Evolutionary conservation across 2,888 invertebrate genomes (phyloP).

Genomic region (Malthinus flaveolus): DNA sequence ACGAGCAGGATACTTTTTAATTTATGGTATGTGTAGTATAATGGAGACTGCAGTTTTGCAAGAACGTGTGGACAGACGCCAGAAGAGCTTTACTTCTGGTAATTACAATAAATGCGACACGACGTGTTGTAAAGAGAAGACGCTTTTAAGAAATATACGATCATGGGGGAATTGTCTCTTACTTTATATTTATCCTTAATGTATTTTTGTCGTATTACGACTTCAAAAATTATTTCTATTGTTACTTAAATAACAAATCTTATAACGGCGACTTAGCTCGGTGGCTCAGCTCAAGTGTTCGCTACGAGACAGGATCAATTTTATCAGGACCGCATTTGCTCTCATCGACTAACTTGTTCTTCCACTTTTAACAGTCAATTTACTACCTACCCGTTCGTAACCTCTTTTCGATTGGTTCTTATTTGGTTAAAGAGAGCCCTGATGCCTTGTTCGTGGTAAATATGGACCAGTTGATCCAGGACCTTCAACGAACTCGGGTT

Average conservation of each 20-base stretch:
- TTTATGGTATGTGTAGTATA: conserved; percentile 50
- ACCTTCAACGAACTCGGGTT: no score
- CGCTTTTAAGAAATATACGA: conserved; percentile 22
- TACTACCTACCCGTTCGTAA: no score
- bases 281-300: no score
- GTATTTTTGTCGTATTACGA: not conserved
- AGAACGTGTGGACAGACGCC: conserved; percentile 53
- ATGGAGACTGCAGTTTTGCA: conserved; percentile 49
- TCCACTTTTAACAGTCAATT: no score
- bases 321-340: no score
- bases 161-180: conserved; percentile 6
- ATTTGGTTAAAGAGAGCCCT: no score
- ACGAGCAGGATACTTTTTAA: conserved; percentile 42
- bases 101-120: conserved; percentile 49
- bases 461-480: no score
- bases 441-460: no score
- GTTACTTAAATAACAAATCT: not conserved
- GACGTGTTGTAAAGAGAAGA: conserved; percentile 33
- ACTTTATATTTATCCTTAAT: conserved; percentile 3
- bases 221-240: conserved; percentile 6
- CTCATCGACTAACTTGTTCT: no score
- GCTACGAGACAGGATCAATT: no score
- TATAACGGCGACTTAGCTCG: no score
- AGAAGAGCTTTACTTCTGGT: conserved; percentile 47
- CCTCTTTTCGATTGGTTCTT: no score